These are phyloP conservation scores for Pinna nobilis DNA, from an alignment of 1,140 invertebrate species.

Conservation along the genomic window DNA sequence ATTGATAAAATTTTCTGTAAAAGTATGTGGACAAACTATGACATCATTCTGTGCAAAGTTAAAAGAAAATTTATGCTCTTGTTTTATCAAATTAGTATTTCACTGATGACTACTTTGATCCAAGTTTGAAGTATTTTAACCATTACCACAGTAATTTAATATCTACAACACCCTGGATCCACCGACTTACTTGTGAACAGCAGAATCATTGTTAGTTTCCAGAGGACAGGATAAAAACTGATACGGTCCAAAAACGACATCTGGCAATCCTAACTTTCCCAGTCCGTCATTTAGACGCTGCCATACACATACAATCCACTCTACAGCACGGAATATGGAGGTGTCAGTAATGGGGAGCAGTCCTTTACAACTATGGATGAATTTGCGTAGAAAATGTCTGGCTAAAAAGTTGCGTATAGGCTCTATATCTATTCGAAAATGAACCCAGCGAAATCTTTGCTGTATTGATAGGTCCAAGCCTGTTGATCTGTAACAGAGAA, in stretches of 20 bases:
- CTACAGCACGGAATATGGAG: slow-evolving; percentile 59
- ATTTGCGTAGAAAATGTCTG: slow-evolving; percentile 64
- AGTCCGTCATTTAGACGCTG: slow-evolving; percentile 71
- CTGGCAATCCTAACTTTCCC: slow-evolving; percentile 67
- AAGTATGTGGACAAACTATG: too few relatives aligned
- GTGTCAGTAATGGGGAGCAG: slow-evolving; percentile 59
- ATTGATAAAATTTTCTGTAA: too few relatives aligned
- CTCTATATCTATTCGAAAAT: slow-evolving; percentile 69
- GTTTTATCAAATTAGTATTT: neutral
- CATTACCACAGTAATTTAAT: too few relatives aligned
- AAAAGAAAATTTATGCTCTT: too few relatives aligned
- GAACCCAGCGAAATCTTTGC: slow-evolving; percentile 72
- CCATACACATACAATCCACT: slow-evolving; percentile 72
- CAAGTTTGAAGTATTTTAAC: too few relatives aligned
- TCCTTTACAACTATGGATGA: slow-evolving; percentile 60
- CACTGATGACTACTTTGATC: neutral
- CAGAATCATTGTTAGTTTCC: slow-evolving; percentile 59
- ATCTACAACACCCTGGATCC: too few relatives aligned
- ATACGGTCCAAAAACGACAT: slow-evolving; percentile 68
- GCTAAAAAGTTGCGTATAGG: slow-evolving; percentile 67
- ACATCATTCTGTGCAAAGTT: too few relatives aligned
- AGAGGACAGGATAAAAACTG: slow-evolving; percentile 70
- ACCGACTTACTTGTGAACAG: slow-evolving; percentile 66
- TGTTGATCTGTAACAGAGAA: slow-evolving; percentile 59
- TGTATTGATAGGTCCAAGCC: slow-evolving; percentile 69